Percentiles rank a stretch among this genome's conserved stretches.
phyloP scores from a whole-genome alignment of 1,140 invertebrate species.

The Aphelenchoides besseyi region DNA sequence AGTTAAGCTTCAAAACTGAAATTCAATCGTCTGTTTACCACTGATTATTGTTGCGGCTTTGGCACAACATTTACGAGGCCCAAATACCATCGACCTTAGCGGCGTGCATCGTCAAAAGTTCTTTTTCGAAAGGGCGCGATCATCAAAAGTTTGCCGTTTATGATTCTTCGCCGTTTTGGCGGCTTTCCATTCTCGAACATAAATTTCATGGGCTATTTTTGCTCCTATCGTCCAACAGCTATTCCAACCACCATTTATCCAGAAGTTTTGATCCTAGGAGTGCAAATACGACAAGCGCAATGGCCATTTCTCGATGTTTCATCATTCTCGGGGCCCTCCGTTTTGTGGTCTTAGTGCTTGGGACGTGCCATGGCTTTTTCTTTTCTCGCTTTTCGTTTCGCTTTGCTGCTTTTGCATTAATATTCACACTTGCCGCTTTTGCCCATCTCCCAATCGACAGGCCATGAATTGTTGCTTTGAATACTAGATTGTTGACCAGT shows the following conservation, averaged over 20 bases:
- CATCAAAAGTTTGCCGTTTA: not conserved
- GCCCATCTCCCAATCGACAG: not conserved
- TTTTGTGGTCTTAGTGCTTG: no score
- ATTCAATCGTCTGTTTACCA: not conserved
- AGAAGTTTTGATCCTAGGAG: no score
- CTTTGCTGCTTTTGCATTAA: not conserved
- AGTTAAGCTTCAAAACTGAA: not conserved
- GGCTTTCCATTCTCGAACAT: not conserved
- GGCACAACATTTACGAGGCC: not conserved
- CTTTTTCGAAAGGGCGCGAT: no score
- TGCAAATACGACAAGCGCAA: no score
- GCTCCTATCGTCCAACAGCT: not conserved
- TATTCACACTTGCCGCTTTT: conserved; percentile 2
- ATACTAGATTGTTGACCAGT: not conserved
- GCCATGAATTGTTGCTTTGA: not conserved
- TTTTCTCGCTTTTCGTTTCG: no score
- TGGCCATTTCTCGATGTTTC: no score
- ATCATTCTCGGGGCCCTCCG: no score
- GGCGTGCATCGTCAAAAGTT: not conserved
- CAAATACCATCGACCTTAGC: not conserved
- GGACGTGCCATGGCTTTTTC: no score
- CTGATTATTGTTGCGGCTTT: not conserved
- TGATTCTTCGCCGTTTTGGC: not conserved
- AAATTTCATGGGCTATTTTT: not conserved
- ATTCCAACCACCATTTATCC: not conserved